A percentile compares a stretch with the other conserved stretches of the same genome.
These are phyloP conservation scores for Leptoteleia sp. DNA, from an alignment of 1,140 invertebrate genomes.

Conservation along the genomic window DNA sequence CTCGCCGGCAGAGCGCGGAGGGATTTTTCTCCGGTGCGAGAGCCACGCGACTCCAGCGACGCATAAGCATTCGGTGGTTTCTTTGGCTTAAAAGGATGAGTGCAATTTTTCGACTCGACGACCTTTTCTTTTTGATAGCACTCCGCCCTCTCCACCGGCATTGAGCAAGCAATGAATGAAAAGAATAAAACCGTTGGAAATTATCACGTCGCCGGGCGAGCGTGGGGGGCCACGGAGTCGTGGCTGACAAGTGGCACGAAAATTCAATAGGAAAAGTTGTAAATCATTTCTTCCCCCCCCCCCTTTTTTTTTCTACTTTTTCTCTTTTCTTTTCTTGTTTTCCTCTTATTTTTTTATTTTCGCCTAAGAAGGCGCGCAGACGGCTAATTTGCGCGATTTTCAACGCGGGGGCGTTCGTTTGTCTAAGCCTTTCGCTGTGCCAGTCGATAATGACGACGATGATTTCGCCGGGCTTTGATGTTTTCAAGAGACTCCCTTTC, in stretches of 20 bases:
- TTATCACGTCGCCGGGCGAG: slow-evolving; percentile 53
- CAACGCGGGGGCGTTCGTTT: slow-evolving; percentile 24
- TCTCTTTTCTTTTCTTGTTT: too few species aligned
- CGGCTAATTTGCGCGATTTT: slow-evolving; percentile 57
- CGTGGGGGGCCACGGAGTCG: slow-evolving; percentile 17
- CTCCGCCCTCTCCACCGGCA: slow-evolving; percentile 43
- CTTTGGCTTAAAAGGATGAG: slow-evolving; percentile 63
- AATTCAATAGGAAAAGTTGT: slow-evolving; percentile 53
- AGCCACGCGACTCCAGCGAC: slow-evolving; percentile 64
- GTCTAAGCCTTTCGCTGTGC: slow-evolving; percentile 29
- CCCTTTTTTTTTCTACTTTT: too few species aligned
- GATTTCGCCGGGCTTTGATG: slow-evolving; percentile 39
- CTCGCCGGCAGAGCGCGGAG: slow-evolving; percentile 49
- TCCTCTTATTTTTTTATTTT: too few species aligned
- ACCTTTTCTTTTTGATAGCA: slow-evolving; percentile 56
- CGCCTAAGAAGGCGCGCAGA: slow-evolving; percentile 38
- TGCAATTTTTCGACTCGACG: slow-evolving; percentile 68
- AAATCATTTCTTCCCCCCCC: too few species aligned
- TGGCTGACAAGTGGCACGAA: slow-evolving; percentile 24
- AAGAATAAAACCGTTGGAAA: slow-evolving; percentile 61
- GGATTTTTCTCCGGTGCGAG: slow-evolving; percentile 54
- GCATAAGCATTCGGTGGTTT: slow-evolving; percentile 59
- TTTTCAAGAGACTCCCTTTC: slow-evolving; percentile 13
- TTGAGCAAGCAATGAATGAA: slow-evolving; percentile 60
- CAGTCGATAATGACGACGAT: slow-evolving; percentile 45